Evolutionary conservation across 2,888 invertebrate genomes (phyloP).

Genomic region (Andrena haemorrhoa): DNA sequence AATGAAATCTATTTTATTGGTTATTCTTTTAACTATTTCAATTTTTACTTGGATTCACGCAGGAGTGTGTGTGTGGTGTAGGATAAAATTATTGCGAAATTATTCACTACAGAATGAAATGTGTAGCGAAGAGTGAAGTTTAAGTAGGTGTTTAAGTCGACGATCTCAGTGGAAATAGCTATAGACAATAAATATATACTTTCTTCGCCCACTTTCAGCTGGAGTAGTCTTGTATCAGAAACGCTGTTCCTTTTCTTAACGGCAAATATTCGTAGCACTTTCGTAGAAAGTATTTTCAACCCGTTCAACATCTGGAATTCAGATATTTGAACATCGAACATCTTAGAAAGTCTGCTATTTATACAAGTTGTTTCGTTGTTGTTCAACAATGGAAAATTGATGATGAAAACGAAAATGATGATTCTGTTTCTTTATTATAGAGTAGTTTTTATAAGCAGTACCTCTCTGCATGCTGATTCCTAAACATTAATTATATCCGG

Average conservation of each 20-base stretch:
- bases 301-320: not conserved
- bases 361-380: slow-evolving; percentile 1
- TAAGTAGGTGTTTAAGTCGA: not conserved
- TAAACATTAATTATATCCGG: not conserved
- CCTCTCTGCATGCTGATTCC: not conserved
- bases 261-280: not conserved
- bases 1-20: too few species aligned
- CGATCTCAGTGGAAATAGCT: not conserved
- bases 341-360: not conserved
- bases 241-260: not conserved
- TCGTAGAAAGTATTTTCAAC: not conserved
- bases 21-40: too few species aligned
- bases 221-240: not conserved
- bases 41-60: too few species aligned
- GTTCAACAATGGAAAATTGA: not conserved
- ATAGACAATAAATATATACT: not conserved
- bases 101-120: not conserved
- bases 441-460: not conserved
- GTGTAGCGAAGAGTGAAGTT: not conserved
- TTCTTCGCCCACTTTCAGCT: not conserved
- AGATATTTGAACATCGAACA: not conserved
- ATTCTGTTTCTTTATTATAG: not conserved
- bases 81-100: too few species aligned
- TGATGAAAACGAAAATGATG: not conserved
- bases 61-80: too few species aligned